Evolutionary conservation across 2,888 invertebrate genomes (phyloP).

Genomic region (Dryobotodes eremita): DNA sequence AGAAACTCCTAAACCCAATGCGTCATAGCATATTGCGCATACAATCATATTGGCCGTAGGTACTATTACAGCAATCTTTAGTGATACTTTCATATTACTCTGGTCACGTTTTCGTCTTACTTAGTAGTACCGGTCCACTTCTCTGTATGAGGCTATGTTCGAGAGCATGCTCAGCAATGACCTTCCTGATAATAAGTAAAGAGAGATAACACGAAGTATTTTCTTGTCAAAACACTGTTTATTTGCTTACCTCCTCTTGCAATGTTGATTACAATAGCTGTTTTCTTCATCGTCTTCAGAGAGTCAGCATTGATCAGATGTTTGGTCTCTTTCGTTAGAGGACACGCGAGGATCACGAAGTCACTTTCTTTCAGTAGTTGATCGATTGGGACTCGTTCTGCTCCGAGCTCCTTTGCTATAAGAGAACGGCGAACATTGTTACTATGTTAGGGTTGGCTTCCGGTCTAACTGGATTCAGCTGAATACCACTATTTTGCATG

Average conservation of each 20-base stretch:
- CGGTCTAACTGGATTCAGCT: background rate
- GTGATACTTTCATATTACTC: background rate
- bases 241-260: constrained; percentile 91
- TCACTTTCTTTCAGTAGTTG: constrained; percentile 93
- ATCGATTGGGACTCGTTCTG: constrained; percentile 92
- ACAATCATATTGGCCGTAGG: too few relatives aligned
- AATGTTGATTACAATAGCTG: constrained; percentile 94
- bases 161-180: background rate
- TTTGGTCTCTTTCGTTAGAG: constrained; percentile 93
- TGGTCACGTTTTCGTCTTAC: background rate
- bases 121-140: background rate
- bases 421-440: constrained; percentile 22
- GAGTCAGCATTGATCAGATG: constrained; percentile 93
- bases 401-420: constrained; percentile 89
- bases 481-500: background rate
- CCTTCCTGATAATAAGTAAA: constrained; percentile 15
- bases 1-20: background rate
- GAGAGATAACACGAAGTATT: background rate
- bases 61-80: background rate
- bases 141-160: background rate
- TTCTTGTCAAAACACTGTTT: background rate
- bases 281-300: constrained; percentile 94
- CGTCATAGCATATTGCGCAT: too few relatives aligned
- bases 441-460: background rate
- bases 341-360: constrained; percentile 93